Conservation (phyloP, 2,888 invertebrate species). For the Cryptocephalus moraei region DNA sequence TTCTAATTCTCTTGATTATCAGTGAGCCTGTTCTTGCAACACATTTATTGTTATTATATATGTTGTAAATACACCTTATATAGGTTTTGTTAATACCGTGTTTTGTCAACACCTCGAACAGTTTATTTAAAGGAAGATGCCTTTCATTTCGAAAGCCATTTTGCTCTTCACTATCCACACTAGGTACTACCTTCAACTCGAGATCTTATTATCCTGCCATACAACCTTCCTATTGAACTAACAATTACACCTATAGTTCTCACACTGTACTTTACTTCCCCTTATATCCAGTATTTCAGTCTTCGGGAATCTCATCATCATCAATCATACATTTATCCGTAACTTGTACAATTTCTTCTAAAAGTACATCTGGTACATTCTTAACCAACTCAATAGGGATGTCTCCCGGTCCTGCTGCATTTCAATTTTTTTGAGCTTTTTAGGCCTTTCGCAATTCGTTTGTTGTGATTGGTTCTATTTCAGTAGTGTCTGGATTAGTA, state of each 20-base stretch:
- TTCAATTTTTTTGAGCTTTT: background rate
- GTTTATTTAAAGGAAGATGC: no score
- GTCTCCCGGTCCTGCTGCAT: background rate
- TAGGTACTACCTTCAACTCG: background rate
- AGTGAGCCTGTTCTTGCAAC: no score
- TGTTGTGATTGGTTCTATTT: background rate
- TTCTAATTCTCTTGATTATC: no score
- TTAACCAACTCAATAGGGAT: background rate
- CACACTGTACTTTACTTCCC: background rate
- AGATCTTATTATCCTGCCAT: background rate
- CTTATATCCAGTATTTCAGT: background rate
- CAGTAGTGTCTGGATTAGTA: background rate
- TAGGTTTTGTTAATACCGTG: no score
- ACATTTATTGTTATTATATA: no score
- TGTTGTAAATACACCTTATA: no score
- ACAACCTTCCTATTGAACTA: background rate
- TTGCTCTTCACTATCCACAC: background rate
- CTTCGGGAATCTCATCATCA: background rate
- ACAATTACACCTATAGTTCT: background rate
- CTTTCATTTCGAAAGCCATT: background rate
- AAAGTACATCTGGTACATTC: background rate
- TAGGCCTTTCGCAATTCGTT: background rate
- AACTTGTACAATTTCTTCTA: background rate
- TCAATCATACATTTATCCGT: background rate
- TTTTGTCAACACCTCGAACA: no score